Evolutionary conservation across 1,140 invertebrate genomes (phyloP).

Genomic region (Diabrotica undecimpunctata): DNA sequence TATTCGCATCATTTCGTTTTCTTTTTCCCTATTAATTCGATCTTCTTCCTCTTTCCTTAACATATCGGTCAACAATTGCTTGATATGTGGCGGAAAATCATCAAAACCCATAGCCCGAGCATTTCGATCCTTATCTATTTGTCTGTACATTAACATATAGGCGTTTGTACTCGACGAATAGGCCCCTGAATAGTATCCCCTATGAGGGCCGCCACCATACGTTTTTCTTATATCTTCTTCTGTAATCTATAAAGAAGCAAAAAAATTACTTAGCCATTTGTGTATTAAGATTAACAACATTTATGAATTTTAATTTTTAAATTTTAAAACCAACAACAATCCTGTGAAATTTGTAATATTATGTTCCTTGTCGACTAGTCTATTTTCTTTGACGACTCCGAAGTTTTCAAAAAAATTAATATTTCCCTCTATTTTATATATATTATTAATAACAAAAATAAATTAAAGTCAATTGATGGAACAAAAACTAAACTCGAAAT

Average conservation of each 20-base stretch:
- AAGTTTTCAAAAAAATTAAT: no score
- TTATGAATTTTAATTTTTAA: not conserved
- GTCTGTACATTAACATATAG: conserved; percentile 91
- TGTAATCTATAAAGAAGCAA: conserved; percentile 53
- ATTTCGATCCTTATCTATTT: conserved; percentile 72
- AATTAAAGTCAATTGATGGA: no score
- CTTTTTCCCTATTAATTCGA: conserved; percentile 54
- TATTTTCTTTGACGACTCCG: no score
- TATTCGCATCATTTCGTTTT: conserved; percentile 52
- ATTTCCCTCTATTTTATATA: no score
- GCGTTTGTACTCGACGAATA: conserved; percentile 85
- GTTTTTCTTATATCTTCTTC: conserved; percentile 81
- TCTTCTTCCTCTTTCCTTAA: conserved; percentile 67
- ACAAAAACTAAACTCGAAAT: no score
- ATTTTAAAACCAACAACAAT: not conserved
- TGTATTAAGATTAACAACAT: not conserved
- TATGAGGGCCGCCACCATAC: conserved; percentile 71
- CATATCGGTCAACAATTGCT: conserved; percentile 62
- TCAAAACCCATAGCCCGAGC: conserved; percentile 61
- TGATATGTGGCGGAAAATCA: conserved; percentile 74
- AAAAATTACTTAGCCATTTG: no score
- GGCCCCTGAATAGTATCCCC: conserved; percentile 70
- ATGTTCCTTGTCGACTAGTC: no score
- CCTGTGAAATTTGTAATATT: not conserved
- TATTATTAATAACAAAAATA: no score